A percentile compares a stretch with the other conserved stretches of the same genome.
These are phyloP conservation scores for Cheilosia pagana DNA, from an alignment of 2,888 invertebrate genomes.

Conservation along the genomic window DNA sequence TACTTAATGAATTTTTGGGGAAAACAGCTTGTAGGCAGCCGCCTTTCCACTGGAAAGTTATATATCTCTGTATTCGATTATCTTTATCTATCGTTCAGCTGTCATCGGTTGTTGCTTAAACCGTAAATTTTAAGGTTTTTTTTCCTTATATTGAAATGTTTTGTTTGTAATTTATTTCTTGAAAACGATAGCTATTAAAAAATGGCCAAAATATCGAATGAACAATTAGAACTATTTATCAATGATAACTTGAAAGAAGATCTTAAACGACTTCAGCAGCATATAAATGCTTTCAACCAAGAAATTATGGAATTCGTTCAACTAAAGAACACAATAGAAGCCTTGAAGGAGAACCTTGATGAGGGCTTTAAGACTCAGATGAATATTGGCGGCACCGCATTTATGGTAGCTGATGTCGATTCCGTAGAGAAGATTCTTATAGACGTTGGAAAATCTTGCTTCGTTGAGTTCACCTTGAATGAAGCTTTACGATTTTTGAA, in stretches of 20 bases:
- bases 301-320: conserved; percentile 90
- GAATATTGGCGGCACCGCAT: conserved; percentile 93
- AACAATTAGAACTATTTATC: conserved; percentile 87
- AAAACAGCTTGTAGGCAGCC: no score
- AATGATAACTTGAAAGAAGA: conserved; percentile 91
- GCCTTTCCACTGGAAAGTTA: no score
- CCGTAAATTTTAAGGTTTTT: no score
- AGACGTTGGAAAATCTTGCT: conserved; percentile 90
- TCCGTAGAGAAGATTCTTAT: conserved; percentile 88
- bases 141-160: no score
- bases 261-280: conserved; percentile 85
- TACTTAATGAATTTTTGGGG: no score
- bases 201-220: conserved; percentile 85
- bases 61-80: no score
- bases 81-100: no score
- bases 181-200: no score
- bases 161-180: no score
- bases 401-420: conserved; percentile 89
- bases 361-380: conserved; percentile 88
- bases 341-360: conserved; percentile 85
- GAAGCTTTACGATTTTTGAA: conserved; percentile 90
- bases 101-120: no score
- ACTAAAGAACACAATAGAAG: conserved; percentile 88
- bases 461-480: conserved; percentile 88
- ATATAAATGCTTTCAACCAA: conserved; percentile 86